Evolutionary conservation across 1,140 invertebrate species (phyloP).

Genomic region (Scaptomyza hsui): DNA sequence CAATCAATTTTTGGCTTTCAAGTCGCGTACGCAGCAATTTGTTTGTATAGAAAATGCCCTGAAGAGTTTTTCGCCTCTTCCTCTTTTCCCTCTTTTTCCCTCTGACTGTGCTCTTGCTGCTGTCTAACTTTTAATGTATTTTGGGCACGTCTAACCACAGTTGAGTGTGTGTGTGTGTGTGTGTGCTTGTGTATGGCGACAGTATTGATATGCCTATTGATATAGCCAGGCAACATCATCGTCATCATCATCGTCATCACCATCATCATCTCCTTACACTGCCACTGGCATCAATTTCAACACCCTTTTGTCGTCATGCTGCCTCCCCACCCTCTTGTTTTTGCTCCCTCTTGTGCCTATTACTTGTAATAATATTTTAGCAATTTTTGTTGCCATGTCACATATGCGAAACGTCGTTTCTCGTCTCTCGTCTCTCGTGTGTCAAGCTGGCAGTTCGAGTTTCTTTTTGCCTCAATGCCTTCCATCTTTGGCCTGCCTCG

Average conservation of each 20-base stretch:
- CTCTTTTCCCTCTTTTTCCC: not conserved
- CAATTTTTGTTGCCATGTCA: slow-evolving; percentile 79
- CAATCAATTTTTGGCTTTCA: slow-evolving; percentile 80
- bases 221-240: slow-evolving; percentile 57
- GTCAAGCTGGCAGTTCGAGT: slow-evolving; percentile 33
- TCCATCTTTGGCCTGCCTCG: not conserved
- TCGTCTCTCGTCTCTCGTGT: slow-evolving; percentile 21
- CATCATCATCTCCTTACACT: slow-evolving; percentile 22
- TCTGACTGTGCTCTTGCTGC: slow-evolving; percentile 36
- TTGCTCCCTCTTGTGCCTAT: slow-evolving; percentile 61
- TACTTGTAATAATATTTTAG: slow-evolving; percentile 82
- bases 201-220: slow-evolving; percentile 78
- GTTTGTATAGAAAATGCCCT: slow-evolving; percentile 76
- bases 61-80: slow-evolving; percentile 54
- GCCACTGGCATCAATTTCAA: slow-evolving; percentile 65
- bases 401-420: slow-evolving; percentile 67
- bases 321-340: not conserved
- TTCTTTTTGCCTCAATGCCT: not conserved
- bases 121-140: slow-evolving; percentile 81
- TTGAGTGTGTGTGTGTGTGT: not conserved
- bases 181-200: slow-evolving; percentile 14
- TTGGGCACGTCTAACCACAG: slow-evolving; percentile 76
- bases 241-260: slow-evolving; percentile 48
- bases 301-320: slow-evolving; percentile 55
- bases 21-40: slow-evolving; percentile 80